Evolutionary conservation across 2,888 invertebrate species (phyloP).

Genomic region (Platycnemis pennipes): DNA sequence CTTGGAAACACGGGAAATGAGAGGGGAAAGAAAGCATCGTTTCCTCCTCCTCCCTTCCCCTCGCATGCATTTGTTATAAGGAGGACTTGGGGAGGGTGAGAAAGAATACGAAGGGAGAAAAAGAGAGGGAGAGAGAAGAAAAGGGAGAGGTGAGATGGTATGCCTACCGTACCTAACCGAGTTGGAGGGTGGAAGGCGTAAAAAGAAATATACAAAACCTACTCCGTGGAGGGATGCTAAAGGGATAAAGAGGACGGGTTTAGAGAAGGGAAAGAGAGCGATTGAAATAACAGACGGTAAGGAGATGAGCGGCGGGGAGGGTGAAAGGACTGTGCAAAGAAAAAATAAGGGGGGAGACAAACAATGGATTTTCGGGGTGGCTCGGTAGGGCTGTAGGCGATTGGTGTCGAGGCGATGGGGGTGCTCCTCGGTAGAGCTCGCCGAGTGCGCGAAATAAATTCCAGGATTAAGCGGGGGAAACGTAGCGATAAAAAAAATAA

Average conservation of each 20-base stretch:
- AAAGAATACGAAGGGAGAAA: not conserved
- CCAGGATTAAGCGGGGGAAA: not conserved
- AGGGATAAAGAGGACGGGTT: not conserved
- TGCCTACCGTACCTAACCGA: not conserved
- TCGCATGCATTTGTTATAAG: conserved; percentile 56
- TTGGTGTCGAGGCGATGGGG: no score
- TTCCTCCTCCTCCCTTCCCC: not conserved
- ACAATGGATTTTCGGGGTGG: not conserved
- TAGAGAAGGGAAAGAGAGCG: not conserved
- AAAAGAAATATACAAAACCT: not conserved
- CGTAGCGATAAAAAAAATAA: not conserved
- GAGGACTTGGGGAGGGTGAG: not conserved
- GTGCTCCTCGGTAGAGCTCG: no score
- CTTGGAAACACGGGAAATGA: not conserved
- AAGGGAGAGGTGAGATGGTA: not conserved
- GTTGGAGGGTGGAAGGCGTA: not conserved
- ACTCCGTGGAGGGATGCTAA: not conserved
- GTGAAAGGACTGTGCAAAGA: not conserved
- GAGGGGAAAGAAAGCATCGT: no score
- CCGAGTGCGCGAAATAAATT: not conserved
- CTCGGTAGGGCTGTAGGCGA: not conserved
- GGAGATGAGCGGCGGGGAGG: not conserved
- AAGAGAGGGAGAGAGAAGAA: not conserved
- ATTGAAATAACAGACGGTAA: conserved; percentile 22
- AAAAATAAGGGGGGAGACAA: not conserved